A percentile compares a stretch with the other conserved stretches of the same genome.
phyloP scores from a whole-genome alignment of 2,888 invertebrate genomes.

The Bugulina stolonifera region DNA sequence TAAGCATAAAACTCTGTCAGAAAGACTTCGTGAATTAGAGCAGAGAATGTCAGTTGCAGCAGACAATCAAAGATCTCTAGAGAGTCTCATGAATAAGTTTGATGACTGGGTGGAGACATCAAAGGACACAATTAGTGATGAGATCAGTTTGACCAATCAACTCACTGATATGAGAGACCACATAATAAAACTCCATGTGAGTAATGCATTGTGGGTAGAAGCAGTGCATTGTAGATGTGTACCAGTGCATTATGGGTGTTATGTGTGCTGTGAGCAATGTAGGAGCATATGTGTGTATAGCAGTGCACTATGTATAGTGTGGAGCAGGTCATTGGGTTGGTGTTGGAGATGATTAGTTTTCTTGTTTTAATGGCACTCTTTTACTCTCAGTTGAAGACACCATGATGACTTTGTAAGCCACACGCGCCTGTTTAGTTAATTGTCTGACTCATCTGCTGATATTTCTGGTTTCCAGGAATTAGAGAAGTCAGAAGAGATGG shows the following conservation, averaged over 20 bases:
- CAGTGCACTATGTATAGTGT: not conserved
- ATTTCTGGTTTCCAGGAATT: not conserved
- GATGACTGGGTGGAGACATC: not conserved
- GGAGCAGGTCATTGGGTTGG: no score
- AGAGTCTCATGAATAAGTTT: not conserved
- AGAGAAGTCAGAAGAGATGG: conserved; percentile 6
- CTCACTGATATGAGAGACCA: conserved; percentile 14
- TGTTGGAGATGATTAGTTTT: no score
- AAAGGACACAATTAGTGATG: not conserved
- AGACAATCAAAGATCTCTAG: not conserved
- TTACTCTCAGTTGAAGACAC: no score
- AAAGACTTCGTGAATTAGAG: not conserved
- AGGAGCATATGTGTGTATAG: not conserved
- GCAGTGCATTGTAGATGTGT: not conserved
- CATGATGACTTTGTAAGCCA: no score
- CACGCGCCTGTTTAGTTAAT: no score
- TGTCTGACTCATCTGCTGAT: no score
- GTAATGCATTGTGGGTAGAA: not conserved
- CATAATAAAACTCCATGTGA: conserved; percentile 5
- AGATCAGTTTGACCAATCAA: not conserved
- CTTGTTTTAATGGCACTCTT: no score
- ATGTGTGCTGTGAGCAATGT: no score
- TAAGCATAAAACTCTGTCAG: conserved; percentile 3
- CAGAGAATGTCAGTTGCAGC: not conserved
- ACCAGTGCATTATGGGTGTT: not conserved